Base-by-base conservation (phyloP, 2,113 vertebrate species). In the Gracilinanus agilis region DNA sequence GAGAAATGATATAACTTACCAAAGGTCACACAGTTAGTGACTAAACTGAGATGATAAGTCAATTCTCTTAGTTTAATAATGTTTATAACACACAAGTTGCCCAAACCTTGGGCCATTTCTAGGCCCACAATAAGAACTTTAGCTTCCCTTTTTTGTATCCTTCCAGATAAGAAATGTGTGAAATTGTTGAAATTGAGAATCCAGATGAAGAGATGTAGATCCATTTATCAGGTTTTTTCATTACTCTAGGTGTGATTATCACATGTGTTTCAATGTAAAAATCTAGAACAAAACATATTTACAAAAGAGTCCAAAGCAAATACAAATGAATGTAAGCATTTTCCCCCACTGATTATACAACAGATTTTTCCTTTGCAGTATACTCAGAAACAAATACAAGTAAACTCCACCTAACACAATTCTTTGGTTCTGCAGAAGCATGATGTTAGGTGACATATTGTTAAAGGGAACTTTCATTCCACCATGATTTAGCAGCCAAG, bases 191-290 rank as follows among this genome's bases (percentile, higher is more conserved):
- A 24, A 92, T 40, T 40, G n/a, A 88, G n/a, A 44, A 23, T 40
- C 83, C 67, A 25, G 67, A 53, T 24, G 7, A 25, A 19, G 58
- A 95, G 44, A 90, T 91, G 49, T 58, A 90, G 53, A 54, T 55
- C 53, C 3, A 67, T 67, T 92, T 94, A 94, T 92, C 92, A 88
- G 92, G 83, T 91, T 89, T 93, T 92, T 91, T 95, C 55, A 54
- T 75, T 94, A 49, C 24, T 90, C 61, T 91, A 34, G 94, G 94
- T 88, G 88, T n/a, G 55, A 90, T 91, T 24, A 83, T 93, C 67
- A 40, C 19, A 95, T 96, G 92, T 96, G 93, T 96, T 96, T 96
- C 91, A 55, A 90, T 95, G 97, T 97, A 97, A 97, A 95, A 97
- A 83, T 34, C 89, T 88, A 55, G 92, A 95, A 55, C 95, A 96